These are phyloP conservation scores for Polia nebulosa DNA, from an alignment of 2,888 invertebrate genomes.

Conservation along the genomic window DNA sequence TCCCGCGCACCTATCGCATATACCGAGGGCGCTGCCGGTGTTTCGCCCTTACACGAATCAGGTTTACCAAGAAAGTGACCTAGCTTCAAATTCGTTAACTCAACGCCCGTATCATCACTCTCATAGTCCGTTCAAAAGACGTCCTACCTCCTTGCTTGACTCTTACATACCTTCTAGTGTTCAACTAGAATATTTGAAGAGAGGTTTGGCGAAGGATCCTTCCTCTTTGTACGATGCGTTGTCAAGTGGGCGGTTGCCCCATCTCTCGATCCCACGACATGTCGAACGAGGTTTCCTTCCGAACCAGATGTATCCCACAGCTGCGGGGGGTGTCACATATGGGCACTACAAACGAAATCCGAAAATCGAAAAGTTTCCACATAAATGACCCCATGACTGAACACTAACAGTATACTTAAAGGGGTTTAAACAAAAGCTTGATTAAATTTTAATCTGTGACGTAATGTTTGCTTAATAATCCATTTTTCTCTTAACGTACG, in stretches of 20 bases:
- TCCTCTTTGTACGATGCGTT: constrained; percentile 84
- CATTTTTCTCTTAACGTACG: no score
- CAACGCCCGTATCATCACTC: constrained; percentile 76
- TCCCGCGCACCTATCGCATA: constrained; percentile 81
- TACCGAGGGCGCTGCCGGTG: constrained; percentile 84
- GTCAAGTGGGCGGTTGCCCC: constrained; percentile 78
- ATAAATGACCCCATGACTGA: constrained; percentile 68
- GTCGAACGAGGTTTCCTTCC: constrained; percentile 88
- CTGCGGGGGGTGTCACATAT: constrained; percentile 83
- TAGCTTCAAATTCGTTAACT: constrained; percentile 70
- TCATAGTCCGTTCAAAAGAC: constrained; percentile 77
- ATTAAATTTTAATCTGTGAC: not conserved
- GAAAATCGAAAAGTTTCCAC: constrained; percentile 76
- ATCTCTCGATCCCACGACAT: constrained; percentile 75
- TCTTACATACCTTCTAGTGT: constrained; percentile 92
- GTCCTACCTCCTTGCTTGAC: constrained; percentile 90
- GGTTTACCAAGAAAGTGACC: constrained; percentile 77
- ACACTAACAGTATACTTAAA: constrained; percentile 17
- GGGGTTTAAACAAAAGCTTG: not conserved
- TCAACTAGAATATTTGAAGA: constrained; percentile 86
- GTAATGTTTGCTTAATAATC: not conserved
- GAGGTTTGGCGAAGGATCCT: constrained; percentile 86
- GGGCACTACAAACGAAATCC: constrained; percentile 87
- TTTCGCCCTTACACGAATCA: constrained; percentile 82
- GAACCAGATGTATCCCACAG: constrained; percentile 88